Conservation (phyloP, 2,797 vertebrate genomes). For the Sebastes hopkinsi region DNA sequence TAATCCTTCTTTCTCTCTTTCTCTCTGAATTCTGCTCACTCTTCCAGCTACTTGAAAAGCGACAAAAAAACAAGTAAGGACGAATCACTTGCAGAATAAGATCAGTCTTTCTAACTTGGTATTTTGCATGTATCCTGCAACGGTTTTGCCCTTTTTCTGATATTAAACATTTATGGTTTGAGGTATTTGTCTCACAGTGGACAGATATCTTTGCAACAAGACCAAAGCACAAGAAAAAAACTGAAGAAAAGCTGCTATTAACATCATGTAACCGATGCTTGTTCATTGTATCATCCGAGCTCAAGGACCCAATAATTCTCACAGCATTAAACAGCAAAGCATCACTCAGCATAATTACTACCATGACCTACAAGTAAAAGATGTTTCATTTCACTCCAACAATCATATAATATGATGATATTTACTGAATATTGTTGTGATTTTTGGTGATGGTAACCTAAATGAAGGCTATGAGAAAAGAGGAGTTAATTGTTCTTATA, state of each 20-base stretch:
- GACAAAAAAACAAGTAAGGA: neutral
- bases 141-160: neutral
- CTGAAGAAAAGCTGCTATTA: neutral
- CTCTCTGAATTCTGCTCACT: conserved; percentile 30
- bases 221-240: neutral
- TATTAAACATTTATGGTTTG: neutral
- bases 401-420: neutral
- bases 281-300: neutral
- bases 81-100: conserved; percentile 15
- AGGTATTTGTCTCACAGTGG: neutral
- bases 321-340: neutral
- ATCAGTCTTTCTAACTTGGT: neutral
- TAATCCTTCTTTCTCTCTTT: conserved; percentile 24
- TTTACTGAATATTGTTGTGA: conserved; percentile 18
- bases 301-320: neutral
- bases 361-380: conserved; percentile 12
- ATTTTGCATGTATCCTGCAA: neutral
- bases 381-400: conserved; percentile 29
- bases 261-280: neutral
- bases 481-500: conserved; percentile 9
- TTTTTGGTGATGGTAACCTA: conserved; percentile 26
- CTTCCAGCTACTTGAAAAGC: conserved; percentile 19
- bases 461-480: neutral
- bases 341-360: neutral
- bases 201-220: neutral